These are phyloP conservation scores for Suillia variegata DNA, from an alignment of 2,888 invertebrate genomes.

Conservation along the genomic window DNA sequence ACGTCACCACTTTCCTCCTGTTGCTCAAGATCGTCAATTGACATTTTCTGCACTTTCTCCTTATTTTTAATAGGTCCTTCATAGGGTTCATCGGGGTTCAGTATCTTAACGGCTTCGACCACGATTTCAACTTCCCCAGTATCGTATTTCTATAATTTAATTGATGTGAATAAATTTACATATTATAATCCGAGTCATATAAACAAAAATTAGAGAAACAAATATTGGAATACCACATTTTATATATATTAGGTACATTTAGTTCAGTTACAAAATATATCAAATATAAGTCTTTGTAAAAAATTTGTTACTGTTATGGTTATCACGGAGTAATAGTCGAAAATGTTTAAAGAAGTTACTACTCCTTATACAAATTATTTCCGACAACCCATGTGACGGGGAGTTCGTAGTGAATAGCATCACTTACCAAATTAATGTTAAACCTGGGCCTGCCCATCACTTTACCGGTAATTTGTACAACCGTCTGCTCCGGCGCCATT, in stretches of 20 bases:
- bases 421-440: conserved; percentile 57
- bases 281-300: too few species aligned
- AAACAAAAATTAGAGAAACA: too few species aligned
- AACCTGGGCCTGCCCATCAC: conserved; percentile 58
- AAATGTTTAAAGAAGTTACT: too few species aligned
- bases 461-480: conserved; percentile 58
- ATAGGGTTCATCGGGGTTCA: conserved; percentile 62
- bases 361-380: too few species aligned
- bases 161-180: neutral
- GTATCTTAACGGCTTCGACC: conserved; percentile 61
- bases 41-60: conserved; percentile 50
- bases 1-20: conserved; percentile 35
- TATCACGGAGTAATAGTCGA: too few species aligned
- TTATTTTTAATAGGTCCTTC: conserved; percentile 55
- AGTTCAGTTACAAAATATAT: too few species aligned
- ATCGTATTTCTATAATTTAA: conserved; percentile 53
- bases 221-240: too few species aligned
- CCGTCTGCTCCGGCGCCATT: conserved; percentile 48
- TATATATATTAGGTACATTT: too few species aligned
- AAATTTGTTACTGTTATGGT: too few species aligned
- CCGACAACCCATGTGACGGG: too few species aligned
- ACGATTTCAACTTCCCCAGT: conserved; percentile 72
- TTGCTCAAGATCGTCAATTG: conserved; percentile 44
- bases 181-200: neutral
- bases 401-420: too few species aligned